Conservation (phyloP, 64 coral and sea anemone species). For the Platygyra sinensis region DNA sequence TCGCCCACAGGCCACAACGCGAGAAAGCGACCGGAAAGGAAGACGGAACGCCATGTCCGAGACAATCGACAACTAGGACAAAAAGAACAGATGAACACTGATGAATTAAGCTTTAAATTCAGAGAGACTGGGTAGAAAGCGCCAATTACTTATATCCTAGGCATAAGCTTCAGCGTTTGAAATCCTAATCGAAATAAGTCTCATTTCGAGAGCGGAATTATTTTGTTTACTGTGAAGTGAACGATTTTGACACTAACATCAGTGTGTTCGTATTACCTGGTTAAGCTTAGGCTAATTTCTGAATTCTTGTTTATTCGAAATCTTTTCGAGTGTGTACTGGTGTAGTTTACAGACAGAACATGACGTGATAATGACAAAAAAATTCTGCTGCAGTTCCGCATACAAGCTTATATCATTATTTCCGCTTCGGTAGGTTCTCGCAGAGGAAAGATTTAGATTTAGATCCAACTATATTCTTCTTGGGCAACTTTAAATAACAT, state of each 20-base stretch:
- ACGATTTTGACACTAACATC: no score
- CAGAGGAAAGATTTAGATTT: no score
- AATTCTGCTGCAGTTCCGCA: no score
- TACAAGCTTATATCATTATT: no score
- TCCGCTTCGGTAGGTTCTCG: no score
- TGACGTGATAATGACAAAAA: no score
- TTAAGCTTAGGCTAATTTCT: neutral
- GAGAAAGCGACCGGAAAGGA: conserved; percentile 4
- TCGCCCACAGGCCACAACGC: neutral
- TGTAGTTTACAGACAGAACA: no score
- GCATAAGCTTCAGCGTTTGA: neutral
- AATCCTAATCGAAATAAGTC: neutral
- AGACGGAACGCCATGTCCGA: conserved; percentile 17
- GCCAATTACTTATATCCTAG: neutral
- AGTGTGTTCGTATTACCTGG: no score
- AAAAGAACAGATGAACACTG: neutral
- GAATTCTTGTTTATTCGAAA: neutral
- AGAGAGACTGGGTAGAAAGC: neutral
- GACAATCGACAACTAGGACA: neutral
- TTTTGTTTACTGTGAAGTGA: neutral
- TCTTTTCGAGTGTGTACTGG: no score
- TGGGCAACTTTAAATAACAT: no score
- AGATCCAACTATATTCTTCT: no score
- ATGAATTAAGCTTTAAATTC: no score
- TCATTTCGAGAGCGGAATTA: neutral